Percentiles rank a stretch among this genome's conserved stretches.
phyloP scores from a whole-genome alignment of 2,888 invertebrate species.

The Drosophila maculinotata region DNA sequence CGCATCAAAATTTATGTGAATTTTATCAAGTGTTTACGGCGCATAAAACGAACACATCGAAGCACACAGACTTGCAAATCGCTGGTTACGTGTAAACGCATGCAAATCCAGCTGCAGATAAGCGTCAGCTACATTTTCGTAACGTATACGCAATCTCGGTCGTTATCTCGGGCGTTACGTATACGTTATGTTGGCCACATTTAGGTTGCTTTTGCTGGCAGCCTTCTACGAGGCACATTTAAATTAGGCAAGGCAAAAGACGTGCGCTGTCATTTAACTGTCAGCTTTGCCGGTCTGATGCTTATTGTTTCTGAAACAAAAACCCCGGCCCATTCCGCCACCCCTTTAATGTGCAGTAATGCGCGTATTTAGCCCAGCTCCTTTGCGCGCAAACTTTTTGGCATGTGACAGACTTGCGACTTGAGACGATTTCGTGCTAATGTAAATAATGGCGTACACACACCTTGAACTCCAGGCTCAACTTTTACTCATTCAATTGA shows the following conservation, averaged over 20 bases:
- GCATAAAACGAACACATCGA: slow-evolving; percentile 53
- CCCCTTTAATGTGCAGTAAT: slow-evolving; percentile 21
- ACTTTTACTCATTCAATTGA: slow-evolving; percentile 53
- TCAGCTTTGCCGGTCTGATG: slow-evolving; percentile 57
- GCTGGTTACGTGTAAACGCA: slow-evolving; percentile 45
- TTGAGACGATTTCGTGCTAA: slow-evolving; percentile 41
- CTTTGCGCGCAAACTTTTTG: slow-evolving; percentile 44
- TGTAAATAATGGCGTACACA: slow-evolving; percentile 54
- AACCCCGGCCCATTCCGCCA: slow-evolving; percentile 2
- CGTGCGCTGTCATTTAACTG: slow-evolving; percentile 68
- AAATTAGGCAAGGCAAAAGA: slow-evolving; percentile 35
- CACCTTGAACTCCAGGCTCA: slow-evolving; percentile 35
- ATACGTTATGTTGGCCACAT: slow-evolving; percentile 35
- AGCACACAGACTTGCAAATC: slow-evolving; percentile 38
- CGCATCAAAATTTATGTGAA: slow-evolving; percentile 74
- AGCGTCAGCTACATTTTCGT: slow-evolving; percentile 26
- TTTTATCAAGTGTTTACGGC: slow-evolving; percentile 79
- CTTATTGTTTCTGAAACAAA: slow-evolving; percentile 58
- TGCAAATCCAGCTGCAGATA: slow-evolving; percentile 57
- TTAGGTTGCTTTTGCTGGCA: slow-evolving; percentile 15
- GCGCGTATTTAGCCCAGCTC: slow-evolving; percentile 41
- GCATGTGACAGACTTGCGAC: slow-evolving; percentile 51
- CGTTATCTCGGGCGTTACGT: slow-evolving; percentile 38
- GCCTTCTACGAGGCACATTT: slow-evolving; percentile 31
- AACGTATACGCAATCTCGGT: slow-evolving; percentile 37